Conservation (phyloP, 2,888 invertebrate genomes). For the Psylliodes chrysocephalus region DNA sequence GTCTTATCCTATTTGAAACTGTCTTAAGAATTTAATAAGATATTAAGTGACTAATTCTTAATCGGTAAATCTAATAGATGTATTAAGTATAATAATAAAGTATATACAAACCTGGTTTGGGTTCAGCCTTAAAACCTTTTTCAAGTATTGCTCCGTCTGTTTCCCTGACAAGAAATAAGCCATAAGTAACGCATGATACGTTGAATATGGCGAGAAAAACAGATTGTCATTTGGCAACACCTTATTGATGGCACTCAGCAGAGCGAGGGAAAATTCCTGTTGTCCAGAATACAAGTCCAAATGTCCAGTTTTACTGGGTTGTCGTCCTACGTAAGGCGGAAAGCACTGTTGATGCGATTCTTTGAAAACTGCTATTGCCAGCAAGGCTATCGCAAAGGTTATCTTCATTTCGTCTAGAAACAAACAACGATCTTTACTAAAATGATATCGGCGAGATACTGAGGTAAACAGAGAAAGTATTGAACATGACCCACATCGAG, state of each 20-base stretch:
- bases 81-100: too few species aligned
- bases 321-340: conserved; percentile 62
- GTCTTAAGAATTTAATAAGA: too few species aligned
- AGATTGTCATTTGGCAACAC: conserved; percentile 76
- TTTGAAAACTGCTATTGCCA: conserved; percentile 41
- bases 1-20: too few species aligned
- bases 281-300: conserved; percentile 69
- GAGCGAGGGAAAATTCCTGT: conserved; percentile 76
- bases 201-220: conserved; percentile 89
- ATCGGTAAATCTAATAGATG: too few species aligned
- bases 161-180: conserved; percentile 82
- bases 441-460: conserved; percentile 32
- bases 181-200: conserved; percentile 81
- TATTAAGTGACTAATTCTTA: too few species aligned
- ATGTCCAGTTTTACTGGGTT: conserved; percentile 50
- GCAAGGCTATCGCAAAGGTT: conserved; percentile 58
- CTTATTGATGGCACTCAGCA: conserved; percentile 75
- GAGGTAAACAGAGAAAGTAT: conserved; percentile 52
- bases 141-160: conserved; percentile 75
- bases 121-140: conserved; percentile 71
- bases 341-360: conserved; percentile 64
- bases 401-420: conserved; percentile 61
- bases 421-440: conserved; percentile 20
- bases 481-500: conserved; percentile 52
- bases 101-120: conserved; percentile 65